Evolutionary conservation across 1,140 invertebrate genomes (phyloP).

Genomic region (Drosophila subpulchrella): DNA sequence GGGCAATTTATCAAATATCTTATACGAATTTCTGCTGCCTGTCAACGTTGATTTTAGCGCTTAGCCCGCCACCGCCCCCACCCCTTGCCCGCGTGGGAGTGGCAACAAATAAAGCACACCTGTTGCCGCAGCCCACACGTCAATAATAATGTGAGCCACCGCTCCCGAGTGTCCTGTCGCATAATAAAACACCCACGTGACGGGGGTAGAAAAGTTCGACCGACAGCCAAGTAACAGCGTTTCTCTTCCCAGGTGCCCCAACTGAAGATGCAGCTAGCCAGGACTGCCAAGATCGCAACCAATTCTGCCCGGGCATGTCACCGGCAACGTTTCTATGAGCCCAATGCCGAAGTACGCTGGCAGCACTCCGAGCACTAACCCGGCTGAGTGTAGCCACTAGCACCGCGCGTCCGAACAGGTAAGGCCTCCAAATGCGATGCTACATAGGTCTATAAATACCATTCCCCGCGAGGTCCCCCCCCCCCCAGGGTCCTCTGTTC

Average conservation of each 20-base stretch:
- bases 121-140: conserved; percentile 60
- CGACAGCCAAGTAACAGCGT: neutral
- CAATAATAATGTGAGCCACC: conserved; percentile 30
- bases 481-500: neutral
- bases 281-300: conserved; percentile 28
- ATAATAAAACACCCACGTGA: conserved; percentile 21
- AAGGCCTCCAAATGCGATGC: neutral
- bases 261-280: conserved; percentile 13
- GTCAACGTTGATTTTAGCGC: conserved; percentile 78
- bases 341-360: conserved; percentile 51
- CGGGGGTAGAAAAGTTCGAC: neutral
- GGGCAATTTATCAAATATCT: conserved; percentile 75
- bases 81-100: conserved; percentile 12
- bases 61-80: conserved; percentile 29
- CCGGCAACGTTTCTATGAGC: conserved; percentile 38
- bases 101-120: conserved; percentile 71
- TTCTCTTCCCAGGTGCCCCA: too few relatives aligned
- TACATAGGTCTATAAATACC: too few relatives aligned
- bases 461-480: too few relatives aligned
- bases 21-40: conserved; percentile 64
- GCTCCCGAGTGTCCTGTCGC: conserved; percentile 6
- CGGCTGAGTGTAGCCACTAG: conserved; percentile 24
- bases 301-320: conserved; percentile 36
- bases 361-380: conserved; percentile 14
- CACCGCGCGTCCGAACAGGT: conserved; percentile 10